Evolutionary conservation across 2,797 vertebrate species (phyloP), one percentile per base, ranked within the genome.

Genomic region (Acanthis flammea): DNA sequence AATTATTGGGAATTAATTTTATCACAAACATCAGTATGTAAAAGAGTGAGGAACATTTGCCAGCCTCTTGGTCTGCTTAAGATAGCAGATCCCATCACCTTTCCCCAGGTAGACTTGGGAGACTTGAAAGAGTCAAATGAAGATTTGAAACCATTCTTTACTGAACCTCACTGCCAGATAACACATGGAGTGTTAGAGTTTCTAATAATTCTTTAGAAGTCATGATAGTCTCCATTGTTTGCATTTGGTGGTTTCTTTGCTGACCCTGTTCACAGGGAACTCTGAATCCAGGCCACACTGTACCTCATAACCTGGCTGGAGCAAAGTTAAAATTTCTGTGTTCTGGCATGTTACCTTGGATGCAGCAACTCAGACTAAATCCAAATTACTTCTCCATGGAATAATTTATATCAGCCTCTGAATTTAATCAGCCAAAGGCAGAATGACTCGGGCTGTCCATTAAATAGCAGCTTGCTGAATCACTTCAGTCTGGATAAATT

Each of bases 381-480:
- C 50, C 9, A 6, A 62, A 50, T 1, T 1, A 62, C 70, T 88
- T 87, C 72, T 95, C 86, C 41, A 9, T 75, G 89, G 89, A 95
- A 94, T 89, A 89, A 48, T 91, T 94, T 96, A 48, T 87, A 93
- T 93, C 65, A 94, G 4, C 44, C 57, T 83, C 75, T 67, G 91
- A 83, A 82, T 80, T 88, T 83, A 86, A 72, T 88, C 92, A 74
- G 86, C 82, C 88, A 81, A 74, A 94, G 85, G 89, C 70, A 78
- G 75, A 54, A 88, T 95, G 76, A 91, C 91, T 89, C 6, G 62
- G 33, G 44, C 78, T 92, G 58, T 71, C 77, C 14, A 9, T 93
- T 96, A 74, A 65, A 73, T 89, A 88, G 84, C 86, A 87, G 78
- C 84, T 92, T 87, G 86, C 84, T 93, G 86, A 91, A 80, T 96